Conservation (phyloP, 53 echinoderm and acorn worm species). For the Actinopyga echinites region DNA sequence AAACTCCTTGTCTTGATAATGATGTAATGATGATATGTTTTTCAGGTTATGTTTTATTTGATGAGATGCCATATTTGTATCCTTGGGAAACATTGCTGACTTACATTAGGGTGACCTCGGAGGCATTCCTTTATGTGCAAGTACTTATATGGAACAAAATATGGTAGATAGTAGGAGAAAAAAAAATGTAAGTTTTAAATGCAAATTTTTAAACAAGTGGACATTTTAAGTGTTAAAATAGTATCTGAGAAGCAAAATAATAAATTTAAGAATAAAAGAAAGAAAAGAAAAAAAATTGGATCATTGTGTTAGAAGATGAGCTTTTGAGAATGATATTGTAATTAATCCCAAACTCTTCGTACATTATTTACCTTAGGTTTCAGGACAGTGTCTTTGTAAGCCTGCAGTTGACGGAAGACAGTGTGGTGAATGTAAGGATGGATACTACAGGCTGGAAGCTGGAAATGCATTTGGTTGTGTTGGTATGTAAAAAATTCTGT, state of each 20-base stretch:
- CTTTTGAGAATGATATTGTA: neutral
- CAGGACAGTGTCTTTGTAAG: constrained; percentile 93
- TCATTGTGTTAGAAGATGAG: too few relatives aligned
- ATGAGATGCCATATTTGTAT: too few relatives aligned
- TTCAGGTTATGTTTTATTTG: too few relatives aligned
- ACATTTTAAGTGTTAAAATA: neutral
- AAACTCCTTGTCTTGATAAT: too few relatives aligned
- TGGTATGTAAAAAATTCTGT: constrained; percentile 51
- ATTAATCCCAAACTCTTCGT: neutral
- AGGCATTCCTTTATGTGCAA: too few relatives aligned
- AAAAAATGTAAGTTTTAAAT: neutral
- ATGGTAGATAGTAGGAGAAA: too few relatives aligned
- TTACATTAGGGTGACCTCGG: too few relatives aligned
- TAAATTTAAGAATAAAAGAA: neutral
- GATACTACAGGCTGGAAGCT: constrained; percentile 65
- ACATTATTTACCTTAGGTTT: constrained; percentile 36
- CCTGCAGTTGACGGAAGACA: constrained; percentile 68
- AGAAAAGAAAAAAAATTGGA: neutral
- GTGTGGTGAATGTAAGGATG: constrained; percentile 76
- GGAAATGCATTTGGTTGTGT: constrained; percentile 77
- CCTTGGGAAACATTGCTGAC: too few relatives aligned
- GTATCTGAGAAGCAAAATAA: neutral
- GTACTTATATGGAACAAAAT: too few relatives aligned
- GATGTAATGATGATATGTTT: too few relatives aligned
- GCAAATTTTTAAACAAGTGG: neutral